phyloP scores from a whole-genome alignment of 2,113 vertebrate genomes.

The Chascanopsetta lugubris region DNA sequence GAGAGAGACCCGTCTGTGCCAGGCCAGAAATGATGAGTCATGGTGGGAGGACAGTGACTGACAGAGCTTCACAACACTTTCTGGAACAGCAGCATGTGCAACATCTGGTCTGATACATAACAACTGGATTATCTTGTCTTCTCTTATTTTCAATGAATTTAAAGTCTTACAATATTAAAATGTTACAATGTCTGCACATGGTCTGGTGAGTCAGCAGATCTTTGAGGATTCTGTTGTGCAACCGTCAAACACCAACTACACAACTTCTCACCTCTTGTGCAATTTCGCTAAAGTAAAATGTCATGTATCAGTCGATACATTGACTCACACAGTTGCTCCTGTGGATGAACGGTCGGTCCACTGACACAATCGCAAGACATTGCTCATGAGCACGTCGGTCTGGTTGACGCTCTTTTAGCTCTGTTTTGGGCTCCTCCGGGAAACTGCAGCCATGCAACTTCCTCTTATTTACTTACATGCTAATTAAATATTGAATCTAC shows the following conservation, averaged over 20 bases:
- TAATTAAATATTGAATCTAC: no score
- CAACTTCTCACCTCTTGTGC: background rate
- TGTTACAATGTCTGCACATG: no score
- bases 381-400: background rate
- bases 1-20: constrained; percentile 14
- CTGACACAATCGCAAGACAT: no score
- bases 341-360: no score
- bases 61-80: background rate
- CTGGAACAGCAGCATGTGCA: background rate
- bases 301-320: no score
- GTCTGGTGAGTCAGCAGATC: no score
- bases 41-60: background rate
- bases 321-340: no score
- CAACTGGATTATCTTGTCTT: no score
- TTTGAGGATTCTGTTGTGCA: background rate
- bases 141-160: background rate
- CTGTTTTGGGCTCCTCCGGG: background rate
- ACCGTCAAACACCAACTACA: background rate
- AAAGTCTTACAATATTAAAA: background rate
- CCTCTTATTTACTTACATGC: background rate
- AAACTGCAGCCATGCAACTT: background rate
- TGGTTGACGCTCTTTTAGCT: background rate
- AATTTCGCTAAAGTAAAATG: background rate
- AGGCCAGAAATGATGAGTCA: constrained; percentile 19
- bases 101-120: no score